phyloP scores from a whole-genome alignment of 2,888 invertebrate species.

The Chrysotoxum bicinctum region DNA sequence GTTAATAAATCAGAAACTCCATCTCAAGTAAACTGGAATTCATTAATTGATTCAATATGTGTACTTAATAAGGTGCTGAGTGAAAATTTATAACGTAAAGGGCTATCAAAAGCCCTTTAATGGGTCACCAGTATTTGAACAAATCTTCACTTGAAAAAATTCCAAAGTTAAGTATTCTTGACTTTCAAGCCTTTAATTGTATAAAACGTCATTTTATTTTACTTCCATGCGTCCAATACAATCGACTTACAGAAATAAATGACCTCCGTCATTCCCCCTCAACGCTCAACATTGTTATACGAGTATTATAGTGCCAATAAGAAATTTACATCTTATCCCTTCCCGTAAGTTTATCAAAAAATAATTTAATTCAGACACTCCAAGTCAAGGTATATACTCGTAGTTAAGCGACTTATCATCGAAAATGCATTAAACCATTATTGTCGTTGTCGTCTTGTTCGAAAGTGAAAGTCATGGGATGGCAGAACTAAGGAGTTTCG shows the following conservation, averaged over 20 bases:
- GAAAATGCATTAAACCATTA: constrained; percentile 25
- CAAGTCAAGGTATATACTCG: background rate
- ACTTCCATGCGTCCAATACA: constrained; percentile 37
- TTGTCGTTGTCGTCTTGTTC: constrained; percentile 30
- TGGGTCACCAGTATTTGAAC: constrained; percentile 44
- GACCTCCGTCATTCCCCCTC: too few species aligned
- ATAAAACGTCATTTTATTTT: constrained; percentile 39
- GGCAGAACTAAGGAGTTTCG: constrained; percentile 45
- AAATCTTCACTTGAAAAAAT: constrained; percentile 38
- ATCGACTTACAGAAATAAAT: too few species aligned
- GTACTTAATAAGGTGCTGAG: constrained; percentile 46
- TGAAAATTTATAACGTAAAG: constrained; percentile 51
- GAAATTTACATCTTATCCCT: constrained; percentile 2
- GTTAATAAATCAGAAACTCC: background rate
- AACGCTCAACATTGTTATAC: background rate
- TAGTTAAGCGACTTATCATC: background rate
- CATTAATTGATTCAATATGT: constrained; percentile 56
- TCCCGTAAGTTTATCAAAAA: constrained; percentile 29
- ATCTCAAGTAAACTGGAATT: background rate
- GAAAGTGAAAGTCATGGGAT: constrained; percentile 62
- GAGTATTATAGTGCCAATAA: constrained; percentile 16
- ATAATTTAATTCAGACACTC: constrained; percentile 61
- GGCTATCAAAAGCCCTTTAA: constrained; percentile 34
- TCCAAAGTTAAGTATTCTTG: constrained; percentile 36
- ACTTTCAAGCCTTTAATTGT: constrained; percentile 43